phyloP scores from a whole-genome alignment of 2,888 invertebrate species.

The Kuschelorhynchus macadamiae region DNA sequence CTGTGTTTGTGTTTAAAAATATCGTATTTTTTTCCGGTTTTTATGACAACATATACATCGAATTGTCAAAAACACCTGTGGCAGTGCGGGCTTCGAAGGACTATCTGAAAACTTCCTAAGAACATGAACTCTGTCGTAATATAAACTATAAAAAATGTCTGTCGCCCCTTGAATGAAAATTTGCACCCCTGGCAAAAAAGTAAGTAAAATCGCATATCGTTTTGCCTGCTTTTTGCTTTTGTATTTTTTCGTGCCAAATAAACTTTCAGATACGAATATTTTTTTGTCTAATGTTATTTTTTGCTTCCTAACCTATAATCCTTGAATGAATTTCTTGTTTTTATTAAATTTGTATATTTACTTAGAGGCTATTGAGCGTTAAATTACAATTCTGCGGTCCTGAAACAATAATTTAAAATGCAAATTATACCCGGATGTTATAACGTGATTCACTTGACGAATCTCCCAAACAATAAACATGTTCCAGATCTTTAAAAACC shows the following conservation, averaged over 20 bases:
- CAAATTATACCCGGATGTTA: no score
- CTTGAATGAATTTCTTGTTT: not conserved
- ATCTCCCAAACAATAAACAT: not conserved
- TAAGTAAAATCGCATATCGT: conserved; percentile 29
- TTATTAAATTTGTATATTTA: not conserved
- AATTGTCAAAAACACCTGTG: conserved; percentile 58
- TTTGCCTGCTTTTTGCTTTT: not conserved
- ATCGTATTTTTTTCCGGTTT: conserved; percentile 64
- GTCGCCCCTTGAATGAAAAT: conserved; percentile 38
- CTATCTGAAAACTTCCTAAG: conserved; percentile 7
- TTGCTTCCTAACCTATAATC: conserved; percentile 7
- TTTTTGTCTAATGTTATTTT: conserved; percentile 8
- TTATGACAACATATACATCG: conserved; percentile 61
- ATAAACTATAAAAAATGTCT: conserved; percentile 25
- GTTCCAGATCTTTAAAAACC: not conserved
- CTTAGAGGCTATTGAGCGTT: not conserved
- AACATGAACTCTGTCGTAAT: conserved; percentile 19
- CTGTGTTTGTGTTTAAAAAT: conserved; percentile 66
- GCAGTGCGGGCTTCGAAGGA: conserved; percentile 56
- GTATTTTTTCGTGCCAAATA: conserved; percentile 9
- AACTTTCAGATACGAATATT: not conserved
- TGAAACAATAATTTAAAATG: no score
- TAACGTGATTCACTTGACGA: not conserved
- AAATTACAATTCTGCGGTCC: not conserved
- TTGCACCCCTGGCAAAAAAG: conserved; percentile 40